Evolutionary conservation across 2,888 invertebrate species (phyloP).

Genomic region (Cheilosia pagana): DNA sequence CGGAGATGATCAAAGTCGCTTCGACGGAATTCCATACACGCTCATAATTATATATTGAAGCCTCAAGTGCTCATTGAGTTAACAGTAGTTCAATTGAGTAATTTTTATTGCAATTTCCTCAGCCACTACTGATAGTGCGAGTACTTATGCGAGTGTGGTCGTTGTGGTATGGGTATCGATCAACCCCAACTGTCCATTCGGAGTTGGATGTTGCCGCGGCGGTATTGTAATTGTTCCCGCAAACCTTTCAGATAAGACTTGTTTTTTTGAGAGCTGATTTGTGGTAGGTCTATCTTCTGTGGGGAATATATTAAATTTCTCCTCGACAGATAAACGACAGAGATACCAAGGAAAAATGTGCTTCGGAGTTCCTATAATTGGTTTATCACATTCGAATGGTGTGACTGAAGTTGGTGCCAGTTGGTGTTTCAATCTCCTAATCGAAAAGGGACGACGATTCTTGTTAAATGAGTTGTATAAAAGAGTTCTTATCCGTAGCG

Average conservation of each 20-base stretch:
- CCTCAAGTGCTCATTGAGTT: constrained; percentile 70
- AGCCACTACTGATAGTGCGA: constrained; percentile 53
- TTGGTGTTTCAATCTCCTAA: not conserved
- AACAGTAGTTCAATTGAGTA: constrained; percentile 74
- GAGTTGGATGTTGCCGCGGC: constrained; percentile 39
- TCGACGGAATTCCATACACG: constrained; percentile 54
- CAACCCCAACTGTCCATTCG: not conserved
- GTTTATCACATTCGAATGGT: constrained; percentile 8
- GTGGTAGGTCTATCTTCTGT: constrained; percentile 44
- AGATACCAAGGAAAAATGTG: constrained; percentile 3
- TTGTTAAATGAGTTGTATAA: not conserved
- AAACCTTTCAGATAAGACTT: constrained; percentile 28
- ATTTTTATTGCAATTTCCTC: constrained; percentile 73
- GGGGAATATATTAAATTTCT: constrained; percentile 8
- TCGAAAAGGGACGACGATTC: not conserved
- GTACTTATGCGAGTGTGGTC: constrained; percentile 8
- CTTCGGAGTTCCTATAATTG: not conserved
- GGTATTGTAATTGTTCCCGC: constrained; percentile 10
- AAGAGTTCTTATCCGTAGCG: not conserved
- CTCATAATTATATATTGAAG: constrained; percentile 65
- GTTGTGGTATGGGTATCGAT: too few species aligned
- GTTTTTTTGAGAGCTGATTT: constrained; percentile 30
- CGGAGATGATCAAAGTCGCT: constrained; percentile 64
- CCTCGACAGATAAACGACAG: constrained; percentile 3
- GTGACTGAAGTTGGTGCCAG: too few species aligned